Percentiles rank a stretch among this genome's conserved stretches.
These are phyloP conservation scores for Microchrysa polita DNA, from an alignment of 2,888 invertebrate genomes.

Conservation along the genomic window DNA sequence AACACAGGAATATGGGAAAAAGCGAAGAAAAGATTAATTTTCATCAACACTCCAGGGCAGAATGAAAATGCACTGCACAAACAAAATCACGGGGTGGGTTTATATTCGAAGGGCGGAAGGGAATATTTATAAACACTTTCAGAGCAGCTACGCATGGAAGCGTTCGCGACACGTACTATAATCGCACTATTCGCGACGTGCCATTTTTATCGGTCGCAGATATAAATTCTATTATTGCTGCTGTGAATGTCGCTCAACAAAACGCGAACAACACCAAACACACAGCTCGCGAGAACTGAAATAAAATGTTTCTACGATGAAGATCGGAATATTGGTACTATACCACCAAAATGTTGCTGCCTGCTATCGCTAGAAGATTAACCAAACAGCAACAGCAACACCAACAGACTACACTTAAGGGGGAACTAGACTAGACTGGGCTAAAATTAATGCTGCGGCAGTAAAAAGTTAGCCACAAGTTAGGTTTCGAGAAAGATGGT, in stretches of 20 bases:
- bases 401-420: slow-evolving; percentile 17
- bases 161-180: neutral
- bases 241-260: no score
- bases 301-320: neutral
- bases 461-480: neutral
- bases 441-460: neutral
- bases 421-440: slow-evolving; percentile 7
- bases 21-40: neutral
- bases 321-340: slow-evolving; percentile 3
- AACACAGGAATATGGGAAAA: neutral
- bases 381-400: no score
- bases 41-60: neutral
- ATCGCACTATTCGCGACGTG: slow-evolving; percentile 15
- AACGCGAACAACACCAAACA: slow-evolving; percentile 19
- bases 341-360: slow-evolving; percentile 29
- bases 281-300: slow-evolving; percentile 30
- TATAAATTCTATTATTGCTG: slow-evolving; percentile 35
- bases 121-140: slow-evolving; percentile 17
- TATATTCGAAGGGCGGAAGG: slow-evolving; percentile 1
- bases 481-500: neutral
- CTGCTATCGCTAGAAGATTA: slow-evolving; percentile 25
- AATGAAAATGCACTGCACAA: slow-evolving; percentile 24
- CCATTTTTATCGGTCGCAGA: slow-evolving; percentile 29
- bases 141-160: neutral
- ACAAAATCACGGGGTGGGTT: neutral